phyloP scores from a whole-genome alignment of 2,113 vertebrate genomes.

The Panurus biarmicus region DNA sequence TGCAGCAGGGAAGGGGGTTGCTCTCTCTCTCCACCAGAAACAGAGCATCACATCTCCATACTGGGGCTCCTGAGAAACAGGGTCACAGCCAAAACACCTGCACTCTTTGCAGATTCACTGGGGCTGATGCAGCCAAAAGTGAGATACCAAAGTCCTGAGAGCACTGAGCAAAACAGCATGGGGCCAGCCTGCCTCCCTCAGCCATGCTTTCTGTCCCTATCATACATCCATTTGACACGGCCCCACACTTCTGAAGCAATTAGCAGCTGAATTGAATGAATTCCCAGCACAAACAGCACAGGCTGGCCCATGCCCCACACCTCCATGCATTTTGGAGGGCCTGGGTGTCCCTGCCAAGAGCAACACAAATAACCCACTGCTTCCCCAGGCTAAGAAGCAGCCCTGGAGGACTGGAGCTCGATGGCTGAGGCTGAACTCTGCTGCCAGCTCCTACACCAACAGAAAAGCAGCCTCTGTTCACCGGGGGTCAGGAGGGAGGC shows the following conservation, averaged over 20 bases:
- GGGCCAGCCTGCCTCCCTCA: background rate
- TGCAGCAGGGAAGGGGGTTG: background rate
- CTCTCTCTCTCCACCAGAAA: too few species aligned
- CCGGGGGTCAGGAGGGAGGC: background rate
- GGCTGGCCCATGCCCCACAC: slow-evolving; percentile 50
- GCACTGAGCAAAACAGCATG: fast-evolving
- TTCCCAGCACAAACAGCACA: slow-evolving; percentile 72
- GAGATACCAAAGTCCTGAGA: background rate
- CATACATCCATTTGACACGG: background rate
- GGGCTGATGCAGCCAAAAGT: background rate
- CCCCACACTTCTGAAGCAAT: slow-evolving; percentile 73
- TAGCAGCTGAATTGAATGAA: slow-evolving; percentile 72
- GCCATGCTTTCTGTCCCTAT: fast-evolving
- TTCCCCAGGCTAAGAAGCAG: slow-evolving; percentile 72
- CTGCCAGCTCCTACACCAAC: too few species aligned
- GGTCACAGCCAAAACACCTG: background rate
- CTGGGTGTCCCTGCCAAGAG: slow-evolving; percentile 67
- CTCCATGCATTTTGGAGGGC: slow-evolving; percentile 62
- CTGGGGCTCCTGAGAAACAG: background rate
- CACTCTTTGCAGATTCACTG: background rate
- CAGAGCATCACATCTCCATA: background rate
- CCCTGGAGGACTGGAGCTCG: slow-evolving; percentile 38
- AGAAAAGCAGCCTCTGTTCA: slow-evolving; percentile 69
- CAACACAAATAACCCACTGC: slow-evolving; percentile 71
- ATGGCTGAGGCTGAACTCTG: background rate